Conservation (phyloP, 2,797 vertebrate species). For the Glyptemys insculpta region DNA sequence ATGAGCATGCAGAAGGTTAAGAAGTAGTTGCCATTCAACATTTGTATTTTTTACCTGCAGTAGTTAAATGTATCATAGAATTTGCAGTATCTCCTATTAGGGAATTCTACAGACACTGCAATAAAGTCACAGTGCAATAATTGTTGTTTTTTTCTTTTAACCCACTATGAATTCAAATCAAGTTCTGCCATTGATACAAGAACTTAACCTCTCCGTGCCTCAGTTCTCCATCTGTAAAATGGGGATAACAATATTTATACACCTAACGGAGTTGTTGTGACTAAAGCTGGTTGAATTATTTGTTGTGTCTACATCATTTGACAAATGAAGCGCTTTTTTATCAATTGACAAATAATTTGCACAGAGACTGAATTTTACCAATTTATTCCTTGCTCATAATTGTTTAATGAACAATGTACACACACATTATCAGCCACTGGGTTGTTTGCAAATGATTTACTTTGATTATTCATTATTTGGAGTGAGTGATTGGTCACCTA, state of each 20-base stretch:
- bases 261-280: background rate
- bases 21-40: background rate
- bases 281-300: conserved; percentile 48
- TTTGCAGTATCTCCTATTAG: background rate
- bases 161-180: background rate
- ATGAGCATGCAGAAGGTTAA: background rate
- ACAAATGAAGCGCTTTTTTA: conserved; percentile 47
- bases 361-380: conserved; percentile 38
- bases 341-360: conserved; percentile 9
- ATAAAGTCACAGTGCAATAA: background rate
- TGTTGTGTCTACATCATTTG: background rate
- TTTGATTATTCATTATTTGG: background rate
- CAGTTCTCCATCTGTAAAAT: background rate
- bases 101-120: background rate
- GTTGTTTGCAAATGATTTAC: background rate
- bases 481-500: background rate
- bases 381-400: conserved; percentile 43
- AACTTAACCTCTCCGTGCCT: background rate
- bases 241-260: background rate
- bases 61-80: background rate
- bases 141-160: background rate
- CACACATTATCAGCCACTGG: background rate
- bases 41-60: background rate
- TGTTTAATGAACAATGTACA: conserved; percentile 42
- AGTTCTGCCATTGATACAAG: background rate